Evolutionary conservation across 2,888 invertebrate genomes (phyloP).

Genomic region (Drosophila austrosaltans): DNA sequence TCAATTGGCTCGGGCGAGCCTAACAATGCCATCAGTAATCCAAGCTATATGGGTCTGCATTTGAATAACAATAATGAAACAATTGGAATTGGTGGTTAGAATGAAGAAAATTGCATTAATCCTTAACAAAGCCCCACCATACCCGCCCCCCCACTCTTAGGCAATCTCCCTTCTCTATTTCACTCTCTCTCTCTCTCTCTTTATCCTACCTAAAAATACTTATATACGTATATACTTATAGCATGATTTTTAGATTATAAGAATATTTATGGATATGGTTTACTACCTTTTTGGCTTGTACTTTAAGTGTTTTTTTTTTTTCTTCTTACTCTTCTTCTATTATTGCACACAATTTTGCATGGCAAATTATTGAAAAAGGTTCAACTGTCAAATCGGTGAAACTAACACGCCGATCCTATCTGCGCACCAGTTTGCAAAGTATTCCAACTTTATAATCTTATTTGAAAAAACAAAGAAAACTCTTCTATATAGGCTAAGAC

Average conservation of each 20-base stretch:
- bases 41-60: slow-evolving; percentile 83
- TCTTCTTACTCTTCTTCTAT: slow-evolving; percentile 27
- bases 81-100: slow-evolving; percentile 81
- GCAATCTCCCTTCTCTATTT: too few relatives aligned
- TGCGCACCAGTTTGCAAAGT: slow-evolving; percentile 83
- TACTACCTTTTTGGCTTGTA: slow-evolving; percentile 20
- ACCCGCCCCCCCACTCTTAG: not conserved
- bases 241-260: slow-evolving; percentile 21
- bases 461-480: not conserved
- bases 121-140: slow-evolving; percentile 17
- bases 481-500: not conserved
- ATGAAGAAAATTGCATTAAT: slow-evolving; percentile 38
- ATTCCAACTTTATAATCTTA: slow-evolving; percentile 41
- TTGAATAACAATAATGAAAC: slow-evolving; percentile 80
- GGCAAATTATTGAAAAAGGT: slow-evolving; percentile 53
- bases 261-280: slow-evolving; percentile 42
- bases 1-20: slow-evolving; percentile 68
- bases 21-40: slow-evolving; percentile 83
- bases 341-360: slow-evolving; percentile 57
- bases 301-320: slow-evolving; percentile 16
- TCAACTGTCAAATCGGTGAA: slow-evolving; percentile 74
- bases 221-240: slow-evolving; percentile 21
- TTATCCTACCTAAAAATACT: slow-evolving; percentile 14
- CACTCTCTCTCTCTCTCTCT: not conserved
- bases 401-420: slow-evolving; percentile 80